Conservation (phyloP, 2,797 vertebrate genomes). For the Saxicola maurus region DNA sequence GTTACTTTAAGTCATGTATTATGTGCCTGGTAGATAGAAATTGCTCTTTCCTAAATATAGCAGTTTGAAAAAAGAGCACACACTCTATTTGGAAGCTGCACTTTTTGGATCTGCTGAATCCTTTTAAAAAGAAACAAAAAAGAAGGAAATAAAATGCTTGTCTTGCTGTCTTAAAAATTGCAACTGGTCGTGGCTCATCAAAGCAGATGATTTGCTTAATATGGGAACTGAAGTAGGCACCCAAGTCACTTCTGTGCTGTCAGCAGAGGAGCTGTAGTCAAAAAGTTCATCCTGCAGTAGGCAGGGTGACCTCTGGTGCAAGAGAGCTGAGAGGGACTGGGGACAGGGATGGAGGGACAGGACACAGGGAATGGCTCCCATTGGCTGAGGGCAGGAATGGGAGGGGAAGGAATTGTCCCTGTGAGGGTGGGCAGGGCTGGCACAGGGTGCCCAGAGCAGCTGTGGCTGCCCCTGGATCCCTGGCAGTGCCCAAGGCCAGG, state of each 20-base stretch:
- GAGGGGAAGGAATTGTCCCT: not conserved
- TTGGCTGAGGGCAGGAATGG: accelerated
- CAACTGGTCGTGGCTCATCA: slow-evolving; percentile 13
- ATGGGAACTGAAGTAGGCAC: not conserved
- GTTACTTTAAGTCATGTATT: slow-evolving; percentile 57
- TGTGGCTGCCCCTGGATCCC: not conserved
- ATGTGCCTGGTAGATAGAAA: slow-evolving; percentile 52
- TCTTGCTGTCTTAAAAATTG: slow-evolving; percentile 32
- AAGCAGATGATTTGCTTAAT: slow-evolving; percentile 8
- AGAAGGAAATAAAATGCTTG: not conserved
- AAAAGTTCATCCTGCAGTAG: not conserved
- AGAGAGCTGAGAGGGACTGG: not conserved
- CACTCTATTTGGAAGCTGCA: not conserved
- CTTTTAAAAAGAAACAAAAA: slow-evolving; percentile 2
- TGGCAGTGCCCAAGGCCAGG: not conserved
- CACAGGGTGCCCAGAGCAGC: not conserved
- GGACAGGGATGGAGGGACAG: not conserved
- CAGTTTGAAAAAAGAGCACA: not conserved
- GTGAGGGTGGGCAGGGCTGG: not conserved
- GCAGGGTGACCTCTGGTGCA: not conserved
- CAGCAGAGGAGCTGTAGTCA: not conserved
- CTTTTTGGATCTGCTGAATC: not conserved
- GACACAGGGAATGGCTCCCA: not conserved
- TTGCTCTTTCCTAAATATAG: slow-evolving; percentile 46
- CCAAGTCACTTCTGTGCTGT: not conserved